A percentile compares a stretch with the other conserved stretches of the same genome.
phyloP scores from a whole-genome alignment of 2,888 invertebrate genomes.

The Selenia dentaria region DNA sequence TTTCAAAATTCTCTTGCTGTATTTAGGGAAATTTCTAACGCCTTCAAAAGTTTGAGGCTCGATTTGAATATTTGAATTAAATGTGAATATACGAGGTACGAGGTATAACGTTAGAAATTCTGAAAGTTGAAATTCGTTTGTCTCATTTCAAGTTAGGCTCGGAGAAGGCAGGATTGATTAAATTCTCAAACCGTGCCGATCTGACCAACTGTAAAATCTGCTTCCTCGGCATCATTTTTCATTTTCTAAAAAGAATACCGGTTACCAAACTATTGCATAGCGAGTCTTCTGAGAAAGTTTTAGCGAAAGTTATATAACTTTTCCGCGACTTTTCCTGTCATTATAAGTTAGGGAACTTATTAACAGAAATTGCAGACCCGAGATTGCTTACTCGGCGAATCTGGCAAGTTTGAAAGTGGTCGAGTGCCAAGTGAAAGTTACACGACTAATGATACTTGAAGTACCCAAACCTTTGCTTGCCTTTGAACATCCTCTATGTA shows the following conservation, averaged over 20 bases:
- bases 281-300: neutral
- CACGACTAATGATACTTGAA: conserved; percentile 1
- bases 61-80: conserved; percentile 30
- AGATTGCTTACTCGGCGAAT: conserved; percentile 9
- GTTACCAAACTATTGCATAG: conserved; percentile 1
- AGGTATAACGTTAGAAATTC: too few relatives aligned
- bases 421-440: neutral
- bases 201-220: too few relatives aligned
- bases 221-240: too few relatives aligned
- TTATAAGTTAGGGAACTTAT: conserved; percentile 17
- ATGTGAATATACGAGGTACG: conserved; percentile 2
- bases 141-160: too few relatives aligned
- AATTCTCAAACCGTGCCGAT: too few relatives aligned
- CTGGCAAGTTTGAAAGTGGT: conserved; percentile 6
- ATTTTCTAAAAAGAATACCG: neutral
- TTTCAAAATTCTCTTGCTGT: neutral
- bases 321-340: conserved; percentile 10
- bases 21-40: conserved; percentile 21
- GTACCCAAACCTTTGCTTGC: neutral
- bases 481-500: too few relatives aligned
- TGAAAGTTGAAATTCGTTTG: too few relatives aligned
- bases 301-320: conserved; percentile 1
- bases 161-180: too few relatives aligned
- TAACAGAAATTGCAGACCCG: conserved; percentile 9
- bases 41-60: conserved; percentile 26